These are phyloP conservation scores for Protomyctophum bolini DNA, from an alignment of 2,113 vertebrate species.

Conservation along the genomic window DNA sequence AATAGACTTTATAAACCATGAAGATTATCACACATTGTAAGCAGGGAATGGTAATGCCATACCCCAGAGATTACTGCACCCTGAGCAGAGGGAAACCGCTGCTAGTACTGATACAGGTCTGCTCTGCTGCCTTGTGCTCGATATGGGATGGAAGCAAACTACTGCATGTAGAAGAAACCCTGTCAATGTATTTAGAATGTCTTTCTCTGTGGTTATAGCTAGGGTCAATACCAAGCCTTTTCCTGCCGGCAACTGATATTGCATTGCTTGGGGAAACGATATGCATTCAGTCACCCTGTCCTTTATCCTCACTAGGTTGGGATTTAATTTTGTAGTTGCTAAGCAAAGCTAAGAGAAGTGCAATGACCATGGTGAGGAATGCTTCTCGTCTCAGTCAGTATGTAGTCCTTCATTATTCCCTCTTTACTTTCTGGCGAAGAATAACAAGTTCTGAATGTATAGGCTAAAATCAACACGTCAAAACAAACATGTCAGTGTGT, in stretches of 20 bases:
- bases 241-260: conserved; percentile 24
- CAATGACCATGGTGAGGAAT: conserved; percentile 50
- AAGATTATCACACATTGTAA: conserved; percentile 55
- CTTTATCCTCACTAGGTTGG: conserved; percentile 34
- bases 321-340: conserved; percentile 49
- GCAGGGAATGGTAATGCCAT: conserved; percentile 48
- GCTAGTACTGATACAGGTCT: conserved; percentile 33
- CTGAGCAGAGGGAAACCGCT: conserved; percentile 10
- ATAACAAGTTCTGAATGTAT: conserved; percentile 26
- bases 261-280: conserved; percentile 17
- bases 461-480: conserved; percentile 9
- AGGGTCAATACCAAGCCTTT: conserved; percentile 22
- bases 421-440: conserved; percentile 27
- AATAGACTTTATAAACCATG: conserved; percentile 51
- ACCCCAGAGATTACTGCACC: conserved; percentile 35
- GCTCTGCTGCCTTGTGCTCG: conserved; percentile 17
- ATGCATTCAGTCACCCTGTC: conserved; percentile 27
- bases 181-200: conserved; percentile 30
- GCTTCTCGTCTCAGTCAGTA: conserved; percentile 53
- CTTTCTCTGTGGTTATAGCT: conserved; percentile 24
- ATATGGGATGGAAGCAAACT: not conserved
- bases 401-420: conserved; percentile 49
- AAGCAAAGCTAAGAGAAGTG: conserved; percentile 52
- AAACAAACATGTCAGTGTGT: no score
- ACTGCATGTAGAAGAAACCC: conserved; percentile 34